phyloP scores from a whole-genome alignment of 1,140 invertebrate genomes.

The Aplysia californica region DNA sequence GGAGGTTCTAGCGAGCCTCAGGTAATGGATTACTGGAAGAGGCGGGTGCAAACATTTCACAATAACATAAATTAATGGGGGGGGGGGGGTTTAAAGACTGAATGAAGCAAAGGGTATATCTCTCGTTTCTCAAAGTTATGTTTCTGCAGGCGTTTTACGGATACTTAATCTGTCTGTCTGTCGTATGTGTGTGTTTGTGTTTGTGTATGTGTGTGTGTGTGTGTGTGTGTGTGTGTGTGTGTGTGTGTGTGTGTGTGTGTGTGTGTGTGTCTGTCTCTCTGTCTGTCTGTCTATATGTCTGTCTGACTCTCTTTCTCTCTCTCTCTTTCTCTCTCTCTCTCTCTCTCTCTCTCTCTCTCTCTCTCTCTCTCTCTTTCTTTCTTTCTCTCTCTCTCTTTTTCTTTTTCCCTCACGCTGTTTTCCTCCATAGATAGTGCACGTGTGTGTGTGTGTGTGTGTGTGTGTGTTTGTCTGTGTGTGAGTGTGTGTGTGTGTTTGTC shows the following conservation, averaged over 20 bases:
- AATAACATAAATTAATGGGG: too few species aligned
- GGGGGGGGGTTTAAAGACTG: not conserved
- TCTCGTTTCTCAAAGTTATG: too few species aligned
- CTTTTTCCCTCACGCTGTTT: not conserved
- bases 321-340: not conserved
- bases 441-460: not conserved
- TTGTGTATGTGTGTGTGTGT: too few species aligned
- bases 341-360: not conserved
- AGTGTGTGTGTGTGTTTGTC: not conserved
- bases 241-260: not conserved
- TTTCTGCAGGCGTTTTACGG: too few species aligned
- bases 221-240: too few species aligned
- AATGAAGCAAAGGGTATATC: not conserved
- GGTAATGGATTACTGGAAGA: too few species aligned
- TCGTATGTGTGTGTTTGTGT: too few species aligned
- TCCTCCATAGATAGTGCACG: not conserved
- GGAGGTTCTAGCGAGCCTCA: too few species aligned
- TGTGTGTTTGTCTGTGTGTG: not conserved
- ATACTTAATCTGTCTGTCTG: too few species aligned
- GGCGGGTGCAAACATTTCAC: too few species aligned
- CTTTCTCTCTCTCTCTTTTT: not conserved
- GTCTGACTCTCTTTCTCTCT: not conserved
- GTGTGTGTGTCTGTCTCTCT: not conserved
- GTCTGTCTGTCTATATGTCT: not conserved
- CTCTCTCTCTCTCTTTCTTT: not conserved